Evolutionary conservation across 2,888 invertebrate genomes (phyloP), one percentile per base, ranked within the genome.

Genomic region (Ophion obscuratus): DNA sequence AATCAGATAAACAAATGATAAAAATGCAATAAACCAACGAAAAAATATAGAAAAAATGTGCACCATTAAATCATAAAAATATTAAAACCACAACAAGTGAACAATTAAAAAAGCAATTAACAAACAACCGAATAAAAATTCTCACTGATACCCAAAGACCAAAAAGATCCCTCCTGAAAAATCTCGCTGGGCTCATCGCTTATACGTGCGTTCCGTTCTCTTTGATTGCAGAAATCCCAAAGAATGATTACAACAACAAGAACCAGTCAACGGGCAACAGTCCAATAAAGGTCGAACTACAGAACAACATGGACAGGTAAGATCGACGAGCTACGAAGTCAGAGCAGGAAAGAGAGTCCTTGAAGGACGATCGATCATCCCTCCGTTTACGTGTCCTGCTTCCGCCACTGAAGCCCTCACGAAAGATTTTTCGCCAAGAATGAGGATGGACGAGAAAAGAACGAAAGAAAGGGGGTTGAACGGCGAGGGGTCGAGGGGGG

Each of bases 191-290:
- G 5, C 36, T 10, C 17, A 57, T 57, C 57, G 9, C 2, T 27
- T 36, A 10, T 47, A 17, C 44, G 11, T 14, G 64, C 64, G 14
- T 44, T 76, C 64, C 11, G 44, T 87, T 77, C 87, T 83, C 83
- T 93, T 92, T 87, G 70, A 87, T 95, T 95, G 74, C 96, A 98
- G 98, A 97, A 96, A 97, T 97, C 94, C 97, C 97, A 94, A 98
- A 98, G 95, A 97, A 97, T 95, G 98, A 98, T 95, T 98, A 98
- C 95, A 98, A 97, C 90, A 93, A 93, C 90, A 94, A 94, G 87
- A 93, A 95, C 97, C 97, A 94, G 96, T 97, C 97, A 87, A 97
- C 97, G 93, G 97, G 97, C 95, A 97, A 97, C 95, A 98, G 97
- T 95, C 98, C 98, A 91, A 97, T 97, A 94, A 97, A 97, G 95